phyloP scores from a whole-genome alignment of 2,113 vertebrate genomes.

The Mustela lutreola region DNA sequence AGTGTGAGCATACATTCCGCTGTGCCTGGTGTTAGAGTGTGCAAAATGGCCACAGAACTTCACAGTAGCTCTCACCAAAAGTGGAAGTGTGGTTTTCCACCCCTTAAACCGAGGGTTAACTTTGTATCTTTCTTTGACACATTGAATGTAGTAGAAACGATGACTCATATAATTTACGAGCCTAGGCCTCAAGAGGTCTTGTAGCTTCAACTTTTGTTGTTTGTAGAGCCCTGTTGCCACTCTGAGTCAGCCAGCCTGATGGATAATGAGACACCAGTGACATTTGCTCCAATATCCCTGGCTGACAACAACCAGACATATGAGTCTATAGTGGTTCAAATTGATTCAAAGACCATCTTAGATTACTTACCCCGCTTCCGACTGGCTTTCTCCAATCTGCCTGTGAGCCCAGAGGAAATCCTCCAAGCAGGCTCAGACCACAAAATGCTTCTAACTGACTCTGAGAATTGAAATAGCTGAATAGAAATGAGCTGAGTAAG shows the following conservation, averaged over 20 bases:
- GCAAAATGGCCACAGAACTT: neutral
- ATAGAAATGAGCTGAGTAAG: neutral
- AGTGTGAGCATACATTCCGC: neutral
- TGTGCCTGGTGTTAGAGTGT: neutral
- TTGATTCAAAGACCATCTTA: neutral
- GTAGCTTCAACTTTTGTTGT: neutral
- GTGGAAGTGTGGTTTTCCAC: neutral
- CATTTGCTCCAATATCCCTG: neutral
- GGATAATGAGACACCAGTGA: neutral
- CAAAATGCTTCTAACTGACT: neutral
- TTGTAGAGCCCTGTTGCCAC: neutral
- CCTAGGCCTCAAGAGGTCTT: neutral
- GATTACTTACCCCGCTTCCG: neutral
- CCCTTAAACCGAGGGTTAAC: neutral
- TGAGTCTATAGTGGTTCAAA: neutral
- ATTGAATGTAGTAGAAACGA: neutral
- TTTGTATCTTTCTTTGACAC: neutral
- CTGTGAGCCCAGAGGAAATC: neutral
- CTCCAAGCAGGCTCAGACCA: neutral
- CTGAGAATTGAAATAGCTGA: neutral
- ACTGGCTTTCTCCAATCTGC: neutral
- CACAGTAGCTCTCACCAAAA: neutral
- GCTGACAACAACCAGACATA: neutral
- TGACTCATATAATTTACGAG: neutral
- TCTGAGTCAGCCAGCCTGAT: neutral